phyloP scores from a whole-genome alignment of 2,113 vertebrate species.

The Halichoeres trimaculatus region DNA sequence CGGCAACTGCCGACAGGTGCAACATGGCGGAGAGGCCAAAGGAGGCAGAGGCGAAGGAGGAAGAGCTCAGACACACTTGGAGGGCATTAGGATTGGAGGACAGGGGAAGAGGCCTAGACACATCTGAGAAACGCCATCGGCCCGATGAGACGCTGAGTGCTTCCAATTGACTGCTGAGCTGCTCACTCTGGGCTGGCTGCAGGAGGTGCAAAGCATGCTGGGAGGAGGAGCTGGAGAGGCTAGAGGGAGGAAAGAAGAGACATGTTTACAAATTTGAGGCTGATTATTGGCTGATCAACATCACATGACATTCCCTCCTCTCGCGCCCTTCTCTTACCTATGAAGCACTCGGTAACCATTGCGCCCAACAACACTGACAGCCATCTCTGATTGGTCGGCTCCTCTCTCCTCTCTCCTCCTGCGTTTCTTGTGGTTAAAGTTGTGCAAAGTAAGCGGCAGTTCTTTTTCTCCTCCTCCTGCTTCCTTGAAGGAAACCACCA shows the following conservation, averaged over 20 bases:
- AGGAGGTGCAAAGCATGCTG: conserved; percentile 33
- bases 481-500: conserved; percentile 47
- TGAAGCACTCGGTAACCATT: conserved; percentile 42
- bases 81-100: conserved; percentile 14
- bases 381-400: conserved; percentile 39
- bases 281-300: too few species aligned
- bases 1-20: conserved; percentile 38
- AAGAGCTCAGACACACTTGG: neutral
- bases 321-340: conserved; percentile 41
- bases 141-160: neutral
- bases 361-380: neutral
- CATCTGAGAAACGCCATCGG: conserved; percentile 56
- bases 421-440: conserved; percentile 35
- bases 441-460: conserved; percentile 27
- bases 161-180: conserved; percentile 25
- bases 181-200: neutral
- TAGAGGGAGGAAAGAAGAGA: neutral
- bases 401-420: conserved; percentile 11
- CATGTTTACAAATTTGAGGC: too few species aligned
- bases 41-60: neutral
- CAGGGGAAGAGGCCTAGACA: neutral
- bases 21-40: conserved; percentile 26
- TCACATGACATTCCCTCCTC: too few species aligned
- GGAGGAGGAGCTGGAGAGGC: conserved; percentile 15
- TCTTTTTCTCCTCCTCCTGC: conserved; percentile 21